These are phyloP conservation scores for human DNA, from an alignment of 2,113 vertebrate genomes.

Conservation along the genomic window GRCh38 chr13:44667501-44668000, in stretches of 20 bases:
- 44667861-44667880: background rate
- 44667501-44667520: background rate
- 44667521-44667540: background rate
- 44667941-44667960: background rate
- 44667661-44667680: constrained; percentile 31
- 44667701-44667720: background rate
- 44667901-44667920: background rate
- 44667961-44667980: background rate
- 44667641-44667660: constrained; percentile 38
- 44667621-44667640: background rate
- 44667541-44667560: background rate
- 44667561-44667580: constrained; percentile 38
- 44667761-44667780: background rate
- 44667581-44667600: background rate
- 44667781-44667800: background rate
- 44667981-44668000: constrained; percentile 73
- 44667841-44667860: background rate
- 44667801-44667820: background rate
- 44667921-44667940: background rate
- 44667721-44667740: background rate
- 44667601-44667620: constrained; percentile 40
- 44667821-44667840: background rate
- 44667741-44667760: background rate
- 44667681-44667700: constrained; percentile 23
- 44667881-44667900: background rate